Evolutionary conservation across 2,888 invertebrate genomes (phyloP), one percentile per base, ranked within the genome.

Genomic region (Dioctria linearis): DNA sequence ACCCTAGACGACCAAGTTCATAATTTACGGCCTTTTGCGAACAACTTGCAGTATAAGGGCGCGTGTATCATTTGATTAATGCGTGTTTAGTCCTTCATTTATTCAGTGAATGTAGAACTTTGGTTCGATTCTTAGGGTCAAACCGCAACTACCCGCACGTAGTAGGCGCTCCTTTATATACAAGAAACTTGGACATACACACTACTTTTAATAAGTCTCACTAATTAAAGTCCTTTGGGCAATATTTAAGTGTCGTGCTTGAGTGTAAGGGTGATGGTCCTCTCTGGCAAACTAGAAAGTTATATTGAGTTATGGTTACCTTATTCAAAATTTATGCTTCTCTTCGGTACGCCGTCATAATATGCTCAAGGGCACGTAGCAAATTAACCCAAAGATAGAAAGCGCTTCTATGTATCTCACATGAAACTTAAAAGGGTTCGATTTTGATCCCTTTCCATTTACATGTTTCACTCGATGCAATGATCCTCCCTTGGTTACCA

Each of bases 11-110:
- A 42, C 65, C 54, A 46, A 76, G 76, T 65, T 49, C 78, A 78
- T 78, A 78, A 78, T 54, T 78, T 25, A 66, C 25, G 66, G 66
- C 59, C 59, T 46, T 79, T 69, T 79, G 39, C n/a, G 39, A 67
- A 61, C 59, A 49, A 59, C 59, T 25, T 61, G 42, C 57, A 59
- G 42, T 69, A 37, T 43, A 79, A 42, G 67, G 79, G 40, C 78
- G 78, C 78, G 67, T 79, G 67, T 79, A 67, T 79, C 57, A 79
- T 66, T 66, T 79, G 78, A 79, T 79, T 79, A 66, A 78, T 78
- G 78, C 78, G 66, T 78, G 78, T 78, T 78, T 66, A 67, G 66
- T 79, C 76, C 39, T 67, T 66, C 66, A 66, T 78, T 66, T 67
- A 66, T 54, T 66, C 13, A 57, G 5, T 40, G 67, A 51, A 9